phyloP scores from a whole-genome alignment of 2,797 vertebrate genomes.

The Notolabrus celidotus region DNA sequence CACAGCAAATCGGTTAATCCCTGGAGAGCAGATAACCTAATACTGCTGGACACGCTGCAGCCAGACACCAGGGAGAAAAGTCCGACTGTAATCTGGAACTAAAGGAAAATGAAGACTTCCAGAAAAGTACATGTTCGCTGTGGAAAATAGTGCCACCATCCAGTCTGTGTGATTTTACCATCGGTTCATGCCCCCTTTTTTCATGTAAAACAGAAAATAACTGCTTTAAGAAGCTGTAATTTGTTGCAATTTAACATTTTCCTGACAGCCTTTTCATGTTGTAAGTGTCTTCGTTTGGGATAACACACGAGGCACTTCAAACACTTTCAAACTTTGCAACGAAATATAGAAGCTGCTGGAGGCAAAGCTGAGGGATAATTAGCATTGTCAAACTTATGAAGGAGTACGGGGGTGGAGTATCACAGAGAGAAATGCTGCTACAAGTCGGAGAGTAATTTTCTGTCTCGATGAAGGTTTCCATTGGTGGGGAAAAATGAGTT shows the following conservation, averaged over 20 bases:
- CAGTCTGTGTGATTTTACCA: neutral
- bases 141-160: neutral
- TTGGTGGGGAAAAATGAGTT: constrained; percentile 43
- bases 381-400: constrained; percentile 43
- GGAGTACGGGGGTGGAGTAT: constrained; percentile 6
- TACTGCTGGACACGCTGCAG: constrained; percentile 40
- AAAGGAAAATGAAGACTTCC: constrained; percentile 18
- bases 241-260: neutral
- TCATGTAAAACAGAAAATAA: neutral
- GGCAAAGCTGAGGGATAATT: constrained; percentile 46
- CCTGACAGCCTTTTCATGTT: neutral
- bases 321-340: constrained; percentile 4
- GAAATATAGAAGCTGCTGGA: constrained; percentile 20
- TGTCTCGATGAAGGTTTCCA: constrained; percentile 57
- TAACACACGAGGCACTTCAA: constrained; percentile 8
- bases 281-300: constrained; percentile 16
- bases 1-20: constrained; percentile 67
- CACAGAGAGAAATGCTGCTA: constrained; percentile 34
- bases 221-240: neutral
- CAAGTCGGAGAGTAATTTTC: constrained; percentile 52
- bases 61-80: constrained; percentile 25
- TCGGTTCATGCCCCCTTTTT: neutral
- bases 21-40: constrained; percentile 56
- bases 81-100: constrained; percentile 25
- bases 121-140: neutral